Base-by-base conservation (phyloP, 2,797 vertebrate species). In the Coregonus ussuriensis region DNA sequence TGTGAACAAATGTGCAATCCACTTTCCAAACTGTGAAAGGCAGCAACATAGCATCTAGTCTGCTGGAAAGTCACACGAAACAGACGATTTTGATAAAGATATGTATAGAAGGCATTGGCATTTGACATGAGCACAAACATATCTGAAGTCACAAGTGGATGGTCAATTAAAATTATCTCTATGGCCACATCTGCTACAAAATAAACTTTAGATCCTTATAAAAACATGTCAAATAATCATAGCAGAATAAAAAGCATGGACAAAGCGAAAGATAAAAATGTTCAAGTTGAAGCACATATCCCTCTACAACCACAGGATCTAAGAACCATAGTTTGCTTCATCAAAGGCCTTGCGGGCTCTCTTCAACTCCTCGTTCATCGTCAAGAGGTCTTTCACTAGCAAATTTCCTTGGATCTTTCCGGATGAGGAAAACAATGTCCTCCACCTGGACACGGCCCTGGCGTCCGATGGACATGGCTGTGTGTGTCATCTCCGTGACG, bases 331-430 rank as follows among this genome's bases (percentile, higher is more conserved):
- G 81, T 98, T 99, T 0, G 98, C 98, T 83, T 99, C 97, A 71
- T 99, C 97, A 79, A 99, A 99, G 71, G 98, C 98, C 85, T 99
- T 99, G 14, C 97, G 92, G 69, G 98, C 97, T 81, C 97, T 94
- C 91, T 99, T 99, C 84, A 99, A 90, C 91, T 99, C 98, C 84
- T 99, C 98, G 72, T 99, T 99, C 98, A 99, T 99, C 4, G 98
- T 99, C 47, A 99, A 94, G 71, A 99, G 95, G 84, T 99, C 98
- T 91, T 99, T 99, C 62, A 99, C 97, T 87, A 72, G 98, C 97
- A 86, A 99, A 99, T 88, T 99, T 99, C 71, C 97, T 89, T 3
- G 97, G 97, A 75, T 99, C 97, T 82, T 99, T 99, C 33, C 97
- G 95, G 37, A 99, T 99, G 0, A 99, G 94, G 83, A 98, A 99